Evolutionary conservation across 1,140 invertebrate species (phyloP).

Genomic region (Vollenhovia emeryi): DNA sequence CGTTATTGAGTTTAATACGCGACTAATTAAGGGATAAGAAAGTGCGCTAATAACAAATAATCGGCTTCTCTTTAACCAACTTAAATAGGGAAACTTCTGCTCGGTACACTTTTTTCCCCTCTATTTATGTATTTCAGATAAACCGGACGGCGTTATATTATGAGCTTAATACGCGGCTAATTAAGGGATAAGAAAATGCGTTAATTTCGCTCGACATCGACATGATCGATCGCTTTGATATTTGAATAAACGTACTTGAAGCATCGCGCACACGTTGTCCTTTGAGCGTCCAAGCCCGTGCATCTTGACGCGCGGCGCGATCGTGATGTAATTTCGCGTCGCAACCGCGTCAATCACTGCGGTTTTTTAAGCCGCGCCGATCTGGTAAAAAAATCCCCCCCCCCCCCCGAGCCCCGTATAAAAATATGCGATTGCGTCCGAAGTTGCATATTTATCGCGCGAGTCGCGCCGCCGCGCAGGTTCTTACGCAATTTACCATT

Average conservation of each 20-base stretch:
- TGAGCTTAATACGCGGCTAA: neutral
- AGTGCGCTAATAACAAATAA: neutral
- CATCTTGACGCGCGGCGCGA: neutral
- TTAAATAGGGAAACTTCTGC: neutral
- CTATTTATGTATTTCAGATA: neutral
- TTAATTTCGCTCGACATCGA: neutral
- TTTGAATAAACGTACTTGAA: conserved; percentile 25
- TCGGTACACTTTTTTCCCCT: neutral
- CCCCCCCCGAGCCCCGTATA: neutral
- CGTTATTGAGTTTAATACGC: neutral
- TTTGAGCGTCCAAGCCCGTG: conserved; percentile 12
- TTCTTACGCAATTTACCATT: conserved; percentile 67
- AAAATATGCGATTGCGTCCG: conserved; percentile 39
- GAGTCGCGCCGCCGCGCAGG: conserved; percentile 16
- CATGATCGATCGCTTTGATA: neutral
- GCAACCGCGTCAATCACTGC: conserved; percentile 26
- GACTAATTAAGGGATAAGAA: neutral
- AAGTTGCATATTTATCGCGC: conserved; percentile 61
- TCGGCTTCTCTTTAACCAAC: neutral
- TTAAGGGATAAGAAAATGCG: neutral
- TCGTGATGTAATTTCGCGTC: conserved; percentile 29
- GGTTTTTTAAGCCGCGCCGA: conserved; percentile 17
- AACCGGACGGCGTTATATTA: neutral
- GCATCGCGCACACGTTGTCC: neutral
- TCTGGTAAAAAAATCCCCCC: conserved; percentile 7